Conservation (phyloP, 37 sponge, comb jelly and placozoan species). For the Mnemiopsis leidyi region DNA sequence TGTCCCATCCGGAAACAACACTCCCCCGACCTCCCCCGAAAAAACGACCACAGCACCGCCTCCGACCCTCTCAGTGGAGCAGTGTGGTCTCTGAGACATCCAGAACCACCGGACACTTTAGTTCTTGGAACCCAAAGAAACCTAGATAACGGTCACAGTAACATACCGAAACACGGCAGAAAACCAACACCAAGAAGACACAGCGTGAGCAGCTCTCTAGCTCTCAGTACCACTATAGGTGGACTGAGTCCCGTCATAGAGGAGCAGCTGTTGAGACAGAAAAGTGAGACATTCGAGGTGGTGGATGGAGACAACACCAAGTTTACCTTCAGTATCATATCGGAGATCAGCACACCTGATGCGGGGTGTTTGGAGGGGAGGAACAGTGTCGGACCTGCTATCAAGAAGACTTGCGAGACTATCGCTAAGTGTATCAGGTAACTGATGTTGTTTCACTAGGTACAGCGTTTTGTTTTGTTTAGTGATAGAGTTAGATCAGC, state of each 20-base stretch:
- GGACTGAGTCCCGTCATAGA: neutral
- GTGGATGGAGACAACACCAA: neutral
- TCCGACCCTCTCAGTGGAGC: neutral
- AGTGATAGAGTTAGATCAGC: too few relatives aligned
- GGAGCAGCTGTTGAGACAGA: neutral
- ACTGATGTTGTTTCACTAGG: too few relatives aligned
- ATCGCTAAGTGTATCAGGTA: neutral
- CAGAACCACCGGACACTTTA: neutral
- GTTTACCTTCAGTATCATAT: conserved; percentile 24
- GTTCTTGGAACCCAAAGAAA: neutral
- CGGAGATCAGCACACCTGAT: neutral
- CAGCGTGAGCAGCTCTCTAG: neutral
- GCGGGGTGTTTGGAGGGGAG: neutral
- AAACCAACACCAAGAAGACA: neutral
- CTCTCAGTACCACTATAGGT: neutral
- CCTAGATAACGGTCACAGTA: neutral
- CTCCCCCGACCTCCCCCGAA: neutral
- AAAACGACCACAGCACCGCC: neutral
- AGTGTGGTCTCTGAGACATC: neutral
- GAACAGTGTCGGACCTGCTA: neutral
- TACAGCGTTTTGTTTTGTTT: too few relatives aligned
- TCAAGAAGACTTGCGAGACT: neutral
- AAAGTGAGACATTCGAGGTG: conserved; percentile 25
- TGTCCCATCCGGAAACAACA: neutral
- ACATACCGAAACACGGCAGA: too few relatives aligned